Conservation (phyloP, 2,113 vertebrate species). For the Atractosteus spatula region DNA sequence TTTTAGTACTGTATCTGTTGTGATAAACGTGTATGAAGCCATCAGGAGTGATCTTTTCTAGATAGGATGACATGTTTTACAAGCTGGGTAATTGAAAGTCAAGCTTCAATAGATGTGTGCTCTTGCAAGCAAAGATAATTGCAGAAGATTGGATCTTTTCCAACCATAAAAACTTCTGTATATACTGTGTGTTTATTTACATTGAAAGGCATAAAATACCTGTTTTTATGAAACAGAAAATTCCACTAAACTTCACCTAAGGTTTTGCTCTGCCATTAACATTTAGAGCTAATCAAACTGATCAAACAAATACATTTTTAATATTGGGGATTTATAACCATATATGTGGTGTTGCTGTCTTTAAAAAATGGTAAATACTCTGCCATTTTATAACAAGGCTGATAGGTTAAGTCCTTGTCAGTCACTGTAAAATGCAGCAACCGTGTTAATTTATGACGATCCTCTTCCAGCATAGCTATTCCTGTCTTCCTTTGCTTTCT, state of each 20-base stretch:
- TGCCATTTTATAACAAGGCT: too few species aligned
- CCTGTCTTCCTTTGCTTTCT: too few species aligned
- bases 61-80: slow-evolving; percentile 43
- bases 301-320: too few species aligned
- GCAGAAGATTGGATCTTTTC: slow-evolving; percentile 31
- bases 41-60: slow-evolving; percentile 51
- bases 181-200: slow-evolving; percentile 36
- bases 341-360: too few species aligned
- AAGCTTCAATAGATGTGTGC: slow-evolving; percentile 37
- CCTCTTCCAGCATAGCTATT: too few species aligned
- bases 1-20: slow-evolving; percentile 39
- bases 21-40: slow-evolving; percentile 47
- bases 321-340: too few species aligned
- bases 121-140: background rate
- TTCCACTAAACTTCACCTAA: slow-evolving; percentile 26
- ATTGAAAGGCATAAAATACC: slow-evolving; percentile 16
- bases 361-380: too few species aligned
- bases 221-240: slow-evolving; percentile 5
- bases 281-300: too few species aligned
- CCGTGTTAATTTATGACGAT: too few species aligned
- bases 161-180: slow-evolving; percentile 39
- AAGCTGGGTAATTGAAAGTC: slow-evolving; percentile 49
- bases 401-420: too few species aligned
- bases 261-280: slow-evolving; percentile 1
- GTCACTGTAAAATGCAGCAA: too few species aligned